Evolutionary conservation across 2,113 vertebrate species (phyloP), one percentile per base, ranked within the genome.

Genomic region (Pelobates fuscus): DNA sequence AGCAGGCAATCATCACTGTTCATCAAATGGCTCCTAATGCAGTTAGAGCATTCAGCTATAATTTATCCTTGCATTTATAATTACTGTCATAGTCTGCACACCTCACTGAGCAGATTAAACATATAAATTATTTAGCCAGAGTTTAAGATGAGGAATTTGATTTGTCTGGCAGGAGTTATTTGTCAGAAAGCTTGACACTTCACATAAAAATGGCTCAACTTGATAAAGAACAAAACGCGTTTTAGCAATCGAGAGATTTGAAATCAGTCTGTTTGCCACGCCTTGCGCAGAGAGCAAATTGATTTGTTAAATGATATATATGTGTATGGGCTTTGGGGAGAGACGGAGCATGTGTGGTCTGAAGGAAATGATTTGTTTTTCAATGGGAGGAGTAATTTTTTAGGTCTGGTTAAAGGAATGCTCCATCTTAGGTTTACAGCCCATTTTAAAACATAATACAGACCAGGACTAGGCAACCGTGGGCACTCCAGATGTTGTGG

Each of bases 41-140:
- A 95, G 94, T 97, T 96, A 95, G 96, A 94, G 95, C 95, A 95
- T 97, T 99, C 96, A 91, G 94, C 95, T 94, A 96, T 98, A 96
- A 98, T 98, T 99, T 95, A 94, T 96, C 91, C 93, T 93, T 96
- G 97, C 96, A 98, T 98, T 98, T 98, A 98, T 99, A 99, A 99
- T 99, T 99, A 98, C 95, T 97, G 96, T 96, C 96, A 97, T 94
- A 96, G 96, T 94, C 94, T 94, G 93, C 94, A 99, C 97, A 98
- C 97, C 96, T 99, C 97, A 94, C 90, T 95, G 96, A 97, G 94
- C 95, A 98, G 95, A 98, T 99, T 98, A 98, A 98, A 98, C 95
- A 94, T 92, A 97, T 99, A 96, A 97, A 98, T 98, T 96, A 99
- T 98, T 97, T 95, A 99, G 95, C 95, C 89, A 89, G 90, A 89